These are phyloP conservation scores for Entosphenus tridentatus DNA, from an alignment of 2,113 vertebrate genomes.

Conservation along the genomic window DNA sequence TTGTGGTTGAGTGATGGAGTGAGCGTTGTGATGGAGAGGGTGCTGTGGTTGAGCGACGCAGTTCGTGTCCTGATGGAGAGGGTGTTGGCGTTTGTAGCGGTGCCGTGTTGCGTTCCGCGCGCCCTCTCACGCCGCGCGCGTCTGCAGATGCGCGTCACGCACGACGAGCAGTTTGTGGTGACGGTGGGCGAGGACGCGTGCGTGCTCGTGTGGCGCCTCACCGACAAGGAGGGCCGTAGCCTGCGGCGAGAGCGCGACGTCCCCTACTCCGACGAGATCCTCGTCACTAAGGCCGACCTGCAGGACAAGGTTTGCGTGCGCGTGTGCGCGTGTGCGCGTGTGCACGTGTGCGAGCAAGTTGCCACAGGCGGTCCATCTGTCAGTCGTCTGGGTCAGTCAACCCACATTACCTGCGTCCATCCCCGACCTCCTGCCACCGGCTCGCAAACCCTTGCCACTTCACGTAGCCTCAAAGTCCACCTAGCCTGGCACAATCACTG, in stretches of 20 bases:
- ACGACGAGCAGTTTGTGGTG: conserved; percentile 53
- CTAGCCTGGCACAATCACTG: too few species aligned
- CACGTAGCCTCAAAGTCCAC: too few species aligned
- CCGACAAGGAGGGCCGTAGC: conserved; percentile 36
- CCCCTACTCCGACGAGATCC: conserved; percentile 51
- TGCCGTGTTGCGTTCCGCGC: too few species aligned
- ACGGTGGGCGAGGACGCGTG: conserved; percentile 50
- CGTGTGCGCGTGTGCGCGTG: too few species aligned
- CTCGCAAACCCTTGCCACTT: too few species aligned
- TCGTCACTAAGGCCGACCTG: conserved; percentile 59
- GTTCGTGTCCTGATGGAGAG: too few species aligned
- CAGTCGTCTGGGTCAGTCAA: too few species aligned
- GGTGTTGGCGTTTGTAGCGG: not conserved
- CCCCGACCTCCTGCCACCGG: too few species aligned
- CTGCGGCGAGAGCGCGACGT: conserved; percentile 34
- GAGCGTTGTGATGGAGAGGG: too few species aligned
- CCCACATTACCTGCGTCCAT: too few species aligned
- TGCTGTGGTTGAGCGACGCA: not conserved
- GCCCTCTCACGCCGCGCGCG: not conserved
- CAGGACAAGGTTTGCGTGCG: conserved; percentile 45
- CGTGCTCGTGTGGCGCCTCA: conserved; percentile 54
- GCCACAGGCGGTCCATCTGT: too few species aligned
- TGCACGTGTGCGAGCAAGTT: too few species aligned
- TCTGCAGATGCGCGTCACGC: conserved; percentile 47
- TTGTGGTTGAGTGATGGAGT: not conserved